Conservation (phyloP, 2,797 vertebrate species). For the Galagoides demidoff region DNA sequence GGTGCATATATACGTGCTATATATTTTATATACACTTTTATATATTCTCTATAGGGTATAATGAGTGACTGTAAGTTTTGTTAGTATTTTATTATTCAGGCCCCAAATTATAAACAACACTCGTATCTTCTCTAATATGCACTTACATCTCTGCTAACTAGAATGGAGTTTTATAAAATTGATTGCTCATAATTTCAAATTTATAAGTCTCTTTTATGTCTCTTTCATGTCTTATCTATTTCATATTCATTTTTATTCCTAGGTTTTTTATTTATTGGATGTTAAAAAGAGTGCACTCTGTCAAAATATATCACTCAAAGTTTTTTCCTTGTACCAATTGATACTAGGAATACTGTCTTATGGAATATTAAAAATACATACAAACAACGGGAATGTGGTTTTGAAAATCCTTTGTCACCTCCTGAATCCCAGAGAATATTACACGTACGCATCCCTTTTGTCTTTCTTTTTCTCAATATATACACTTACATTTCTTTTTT, state of each 20-base stretch:
- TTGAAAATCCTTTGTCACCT: conserved; percentile 54
- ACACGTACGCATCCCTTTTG: neutral
- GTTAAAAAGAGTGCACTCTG: conserved; percentile 59
- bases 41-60: neutral
- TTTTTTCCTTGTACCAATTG: conserved; percentile 67
- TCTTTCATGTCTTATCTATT: conserved; percentile 52
- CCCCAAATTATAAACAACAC: neutral
- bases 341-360: conserved; percentile 53
- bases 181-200: conserved; percentile 31
- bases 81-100: neutral
- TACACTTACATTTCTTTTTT: neutral
- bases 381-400: neutral
- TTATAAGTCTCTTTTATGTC: neutral
- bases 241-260: neutral
- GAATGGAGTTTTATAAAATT: neutral
- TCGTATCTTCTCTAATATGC: neutral
- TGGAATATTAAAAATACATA: conserved; percentile 65
- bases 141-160: neutral
- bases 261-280: conserved; percentile 57
- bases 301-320: conserved; percentile 60
- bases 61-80: neutral
- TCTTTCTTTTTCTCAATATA: neutral
- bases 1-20: neutral
- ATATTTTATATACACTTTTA: neutral
- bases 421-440: conserved; percentile 24